Conservation (phyloP, 2,888 invertebrate species). For the Seladonia tumulorum region DNA sequence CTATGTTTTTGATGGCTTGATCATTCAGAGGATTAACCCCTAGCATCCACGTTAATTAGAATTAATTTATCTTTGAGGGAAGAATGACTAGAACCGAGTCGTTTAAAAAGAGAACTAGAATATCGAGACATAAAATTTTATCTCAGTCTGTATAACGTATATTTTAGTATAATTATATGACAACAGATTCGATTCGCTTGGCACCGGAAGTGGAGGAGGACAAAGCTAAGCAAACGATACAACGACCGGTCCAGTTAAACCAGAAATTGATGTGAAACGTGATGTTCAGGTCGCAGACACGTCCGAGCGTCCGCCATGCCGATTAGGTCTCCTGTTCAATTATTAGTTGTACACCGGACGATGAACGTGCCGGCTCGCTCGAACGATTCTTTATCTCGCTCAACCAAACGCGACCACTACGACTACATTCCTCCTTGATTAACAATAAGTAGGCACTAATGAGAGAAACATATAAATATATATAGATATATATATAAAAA, state of each 20-base stretch:
- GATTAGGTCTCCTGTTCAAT: constrained; percentile 51
- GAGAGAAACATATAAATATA: constrained; percentile 70
- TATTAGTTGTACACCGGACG: constrained; percentile 71
- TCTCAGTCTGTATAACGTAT: too few relatives aligned
- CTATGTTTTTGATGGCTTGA: not conserved
- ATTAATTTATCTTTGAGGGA: not conserved
- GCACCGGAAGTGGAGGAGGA: not conserved
- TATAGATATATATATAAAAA: constrained; percentile 50
- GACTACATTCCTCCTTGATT: constrained; percentile 82
- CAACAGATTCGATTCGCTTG: not conserved
- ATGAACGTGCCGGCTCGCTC: constrained; percentile 76
- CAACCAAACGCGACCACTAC: constrained; percentile 76
- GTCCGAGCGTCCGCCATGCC: constrained; percentile 27
- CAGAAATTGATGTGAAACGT: not conserved
- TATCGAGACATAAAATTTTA: not conserved
- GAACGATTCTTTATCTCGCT: constrained; percentile 77
- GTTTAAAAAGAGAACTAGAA: not conserved
- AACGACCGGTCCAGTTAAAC: not conserved
- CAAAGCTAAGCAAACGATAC: not conserved
- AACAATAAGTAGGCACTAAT: constrained; percentile 82
- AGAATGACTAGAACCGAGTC: not conserved
- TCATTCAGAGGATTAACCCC: not conserved
- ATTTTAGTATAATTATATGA: not conserved
- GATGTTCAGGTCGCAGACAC: constrained; percentile 15
- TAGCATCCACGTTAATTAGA: not conserved